Percentiles rank a stretch among this genome's conserved stretches.
Evolutionary conservation across 1,140 invertebrate genomes (phyloP).

Genomic region (Brachionus rotundiformis): DNA sequence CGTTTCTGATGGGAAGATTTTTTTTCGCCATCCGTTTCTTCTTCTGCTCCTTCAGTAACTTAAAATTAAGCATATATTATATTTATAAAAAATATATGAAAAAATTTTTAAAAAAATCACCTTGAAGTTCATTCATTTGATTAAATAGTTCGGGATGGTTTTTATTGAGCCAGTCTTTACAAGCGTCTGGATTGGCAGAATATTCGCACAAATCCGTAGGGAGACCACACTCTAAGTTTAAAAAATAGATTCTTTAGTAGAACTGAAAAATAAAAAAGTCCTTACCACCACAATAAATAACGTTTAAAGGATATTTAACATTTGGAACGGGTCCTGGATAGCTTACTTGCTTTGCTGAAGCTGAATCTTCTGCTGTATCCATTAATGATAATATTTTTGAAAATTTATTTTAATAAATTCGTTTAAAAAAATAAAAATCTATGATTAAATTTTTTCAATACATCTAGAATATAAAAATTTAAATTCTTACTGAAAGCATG

Average conservation of each 20-base stretch:
- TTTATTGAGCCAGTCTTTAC: constrained; percentile 45
- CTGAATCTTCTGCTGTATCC: background rate
- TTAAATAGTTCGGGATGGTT: constrained; percentile 20
- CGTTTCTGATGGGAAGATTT: constrained; percentile 78
- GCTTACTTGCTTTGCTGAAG: background rate
- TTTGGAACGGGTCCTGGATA: constrained; percentile 40
- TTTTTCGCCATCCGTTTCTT: constrained; percentile 76
- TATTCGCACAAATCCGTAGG: constrained; percentile 48
- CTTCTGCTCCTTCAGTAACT: constrained; percentile 64
- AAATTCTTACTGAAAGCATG: background rate
- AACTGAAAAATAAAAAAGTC: background rate
- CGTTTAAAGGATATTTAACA: constrained; percentile 43
- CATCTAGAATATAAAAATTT: background rate
- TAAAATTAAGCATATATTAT: background rate
- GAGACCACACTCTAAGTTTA: constrained; percentile 7
- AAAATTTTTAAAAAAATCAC: no score
- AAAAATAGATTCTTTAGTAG: background rate
- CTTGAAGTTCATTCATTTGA: constrained; percentile 36
- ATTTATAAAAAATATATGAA: no score
- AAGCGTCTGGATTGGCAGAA: constrained; percentile 25
- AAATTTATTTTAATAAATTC: constrained; percentile 23
- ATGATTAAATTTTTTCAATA: background rate
- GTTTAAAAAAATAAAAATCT: background rate
- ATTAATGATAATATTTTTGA: background rate
- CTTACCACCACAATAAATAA: constrained; percentile 50